These are phyloP conservation scores for Tetramorium bicarinatum DNA, from an alignment of 2,888 invertebrate genomes.

Conservation along the genomic window DNA sequence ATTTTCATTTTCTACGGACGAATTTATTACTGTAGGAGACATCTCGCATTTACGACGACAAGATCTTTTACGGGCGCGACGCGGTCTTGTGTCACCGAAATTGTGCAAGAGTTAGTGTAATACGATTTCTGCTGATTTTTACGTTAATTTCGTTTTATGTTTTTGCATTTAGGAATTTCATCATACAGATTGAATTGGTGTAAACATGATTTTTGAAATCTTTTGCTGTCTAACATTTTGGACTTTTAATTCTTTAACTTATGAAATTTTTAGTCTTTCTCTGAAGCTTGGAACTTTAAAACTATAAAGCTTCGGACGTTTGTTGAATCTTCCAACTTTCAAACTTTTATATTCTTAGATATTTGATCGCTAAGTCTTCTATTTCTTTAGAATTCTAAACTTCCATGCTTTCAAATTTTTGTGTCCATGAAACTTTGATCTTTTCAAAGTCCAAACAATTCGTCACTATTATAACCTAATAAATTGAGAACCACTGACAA, in stretches of 20 bases:
- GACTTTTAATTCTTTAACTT: slow-evolving; percentile 5
- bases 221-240: background rate
- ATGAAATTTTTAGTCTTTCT: background rate
- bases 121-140: background rate
- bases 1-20: slow-evolving; percentile 47
- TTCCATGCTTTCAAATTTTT: slow-evolving; percentile 11
- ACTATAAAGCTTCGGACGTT: slow-evolving; percentile 2
- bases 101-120: slow-evolving; percentile 4
- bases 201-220: background rate
- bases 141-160: background rate
- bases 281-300: background rate
- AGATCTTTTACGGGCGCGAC: slow-evolving; percentile 14
- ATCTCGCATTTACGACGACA: slow-evolving; percentile 36
- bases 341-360: slow-evolving; percentile 24
- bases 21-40: slow-evolving; percentile 50
- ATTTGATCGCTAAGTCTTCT: slow-evolving; percentile 3
- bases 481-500: slow-evolving; percentile 60
- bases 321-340: slow-evolving; percentile 14
- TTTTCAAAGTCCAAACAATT: slow-evolving; percentile 10
- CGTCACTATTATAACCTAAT: slow-evolving; percentile 23
- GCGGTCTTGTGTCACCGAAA: slow-evolving; percentile 9
- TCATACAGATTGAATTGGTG: background rate
- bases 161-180: background rate
- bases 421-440: slow-evolving; percentile 35
- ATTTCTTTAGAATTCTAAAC: slow-evolving; percentile 27